Base-by-base conservation (phyloP, 2,113 vertebrate species). In the Mormyrus iriodes region DNA sequence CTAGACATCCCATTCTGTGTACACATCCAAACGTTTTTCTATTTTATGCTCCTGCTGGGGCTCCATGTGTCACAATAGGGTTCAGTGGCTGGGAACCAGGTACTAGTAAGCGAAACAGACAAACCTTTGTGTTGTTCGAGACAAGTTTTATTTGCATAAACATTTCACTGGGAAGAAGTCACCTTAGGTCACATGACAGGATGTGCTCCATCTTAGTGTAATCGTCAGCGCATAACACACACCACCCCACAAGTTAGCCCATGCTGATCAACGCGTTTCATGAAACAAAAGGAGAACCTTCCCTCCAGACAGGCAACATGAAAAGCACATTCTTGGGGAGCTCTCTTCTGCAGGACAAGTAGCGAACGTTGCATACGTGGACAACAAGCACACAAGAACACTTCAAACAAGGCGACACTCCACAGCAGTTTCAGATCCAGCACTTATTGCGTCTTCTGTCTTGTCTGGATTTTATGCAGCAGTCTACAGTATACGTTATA, bases 61-160 rank as follows among this genome's bases (percentile, higher is more conserved):
- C 21, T 61, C 21, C 55, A 9, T n/a, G 8, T 13, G 10, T 69
- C n/a, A 1, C 61, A 31, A 69, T 69, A 3, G 61, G 61, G 27
- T 69, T n/a, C 61, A 69, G 61, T 31, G 61, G 61, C n/a, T 31
- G 27, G n/a, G 24, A 27, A 3, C 42, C 83, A 85, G 44, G 6
- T 17, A 85, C 21, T 19, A 24, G 49, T 24, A 86, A 52, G 85
- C 31, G 24, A 86, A 53, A 86, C 24, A 1, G 21, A 48, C 21
- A 15, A 87, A 87, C 2, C 53, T 3, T 42, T 1, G 35, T 89
- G 91, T 93, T 84, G 92, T 91, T 94, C 94, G 94, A 93, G 92
- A 96, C 93, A 92, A 94, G 85, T 55, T 96, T 90, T 95, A 93
- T 94, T 96, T 96, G 94, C 95, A 96, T 96, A 94, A 92, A 95